Evolutionary conservation across 2,113 vertebrate species (phyloP), one percentile per base, ranked within the genome.

Genomic region (Triplophysa tibetana): DNA sequence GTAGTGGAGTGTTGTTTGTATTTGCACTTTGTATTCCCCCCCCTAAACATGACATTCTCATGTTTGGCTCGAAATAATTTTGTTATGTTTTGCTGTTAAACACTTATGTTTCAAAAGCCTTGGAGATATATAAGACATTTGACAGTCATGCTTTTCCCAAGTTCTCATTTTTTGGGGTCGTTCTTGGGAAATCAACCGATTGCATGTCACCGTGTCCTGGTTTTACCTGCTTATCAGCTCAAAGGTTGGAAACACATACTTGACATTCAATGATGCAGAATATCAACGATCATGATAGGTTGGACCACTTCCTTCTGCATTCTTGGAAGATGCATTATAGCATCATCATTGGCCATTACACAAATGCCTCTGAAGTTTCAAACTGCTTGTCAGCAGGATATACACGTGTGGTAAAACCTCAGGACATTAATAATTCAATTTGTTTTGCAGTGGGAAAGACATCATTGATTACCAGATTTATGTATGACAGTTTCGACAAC

Each of bases 401-500:
- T 23, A 21, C 10, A 17, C 43, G n/a, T 23, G 2, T 56, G 14
- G 45, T 77, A 12, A 54, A 8, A 23, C 19, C n/a, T 56, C 52
- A 56, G 17, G 19, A 21, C 6, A 21, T 58, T 64, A 17, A 21
- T 48, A 29, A 82, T 48, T 78, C 3, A 78, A 86, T 88, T 50
- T 79, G 83, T 78, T 64, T 90, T 95, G 77, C 64, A 98, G 97
- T 99, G 91, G 97, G 97, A 82, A 99, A 99, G 91, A 99, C 97
- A 4, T 99, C 97, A 13, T 92, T 99, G 91, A 99, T 99, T 88
- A 99, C 97, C 89, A 95, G 97, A 89, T 99, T 99, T 88, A 99
- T 99, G 97, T 99, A 99, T 67, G 97, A 99, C 94, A 99, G 97
- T 91, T 98, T 98, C 74, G 97, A 98, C 92, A 99, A 99, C 88